Conservation (phyloP, 2,113 vertebrate species). For the Bothrops jararaca region DNA sequence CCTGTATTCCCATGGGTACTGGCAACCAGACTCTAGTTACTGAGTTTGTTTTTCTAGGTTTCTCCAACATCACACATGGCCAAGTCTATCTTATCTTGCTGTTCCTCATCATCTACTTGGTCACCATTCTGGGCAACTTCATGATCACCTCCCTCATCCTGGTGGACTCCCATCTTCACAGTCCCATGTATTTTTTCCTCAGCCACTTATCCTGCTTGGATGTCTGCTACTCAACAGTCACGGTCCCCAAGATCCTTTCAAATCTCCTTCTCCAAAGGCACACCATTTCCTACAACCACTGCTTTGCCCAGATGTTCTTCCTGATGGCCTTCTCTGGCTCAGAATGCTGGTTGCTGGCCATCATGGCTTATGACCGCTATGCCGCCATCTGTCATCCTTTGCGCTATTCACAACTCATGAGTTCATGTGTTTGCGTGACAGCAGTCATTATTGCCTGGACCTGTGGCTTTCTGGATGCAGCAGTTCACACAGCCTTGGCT, state of each 20-base stretch:
- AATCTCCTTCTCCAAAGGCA: neutral
- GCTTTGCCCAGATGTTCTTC: neutral
- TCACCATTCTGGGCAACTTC: slow-evolving; percentile 37
- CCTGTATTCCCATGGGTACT: neutral
- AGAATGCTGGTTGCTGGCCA: neutral
- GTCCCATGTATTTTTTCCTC: slow-evolving; percentile 43
- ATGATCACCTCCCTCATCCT: slow-evolving; percentile 33
- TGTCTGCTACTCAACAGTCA: neutral
- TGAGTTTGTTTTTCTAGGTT: slow-evolving; percentile 45
- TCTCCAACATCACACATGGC: neutral
- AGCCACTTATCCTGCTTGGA: neutral
- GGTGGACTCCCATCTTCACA: slow-evolving; percentile 36
- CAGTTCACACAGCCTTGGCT: too few relatives aligned
- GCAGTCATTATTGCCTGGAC: too few relatives aligned
- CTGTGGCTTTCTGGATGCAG: too few relatives aligned
- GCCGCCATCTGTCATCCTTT: too few relatives aligned
- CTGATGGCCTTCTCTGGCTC: neutral
- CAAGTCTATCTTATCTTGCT: slow-evolving; percentile 38
- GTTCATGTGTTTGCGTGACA: neutral
- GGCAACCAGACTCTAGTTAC: slow-evolving; percentile 24
- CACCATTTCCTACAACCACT: neutral
- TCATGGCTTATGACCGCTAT: too few relatives aligned
- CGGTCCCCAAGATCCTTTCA: neutral
- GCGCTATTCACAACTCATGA: too few relatives aligned
- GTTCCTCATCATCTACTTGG: slow-evolving; percentile 34